phyloP scores from a whole-genome alignment of 2,888 invertebrate genomes.

The Dione juno region DNA sequence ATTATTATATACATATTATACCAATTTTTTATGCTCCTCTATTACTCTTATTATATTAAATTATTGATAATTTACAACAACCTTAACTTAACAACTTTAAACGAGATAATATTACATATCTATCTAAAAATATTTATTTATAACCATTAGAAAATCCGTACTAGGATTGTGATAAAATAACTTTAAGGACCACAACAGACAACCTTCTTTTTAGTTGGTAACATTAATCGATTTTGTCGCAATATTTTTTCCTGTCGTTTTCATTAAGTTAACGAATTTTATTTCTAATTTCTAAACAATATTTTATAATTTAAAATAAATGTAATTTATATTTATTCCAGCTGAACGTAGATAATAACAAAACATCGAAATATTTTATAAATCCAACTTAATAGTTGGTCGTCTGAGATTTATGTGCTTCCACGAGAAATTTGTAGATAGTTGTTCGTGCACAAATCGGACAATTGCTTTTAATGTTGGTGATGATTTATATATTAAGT shows the following conservation, averaged over 20 bases:
- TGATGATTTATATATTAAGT: conserved; percentile 25
- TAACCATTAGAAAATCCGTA: conserved; percentile 7
- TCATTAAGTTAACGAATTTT: too few relatives aligned
- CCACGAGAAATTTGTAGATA: conserved; percentile 57
- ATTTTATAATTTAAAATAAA: background rate
- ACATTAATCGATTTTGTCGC: background rate
- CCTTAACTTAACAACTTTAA: conserved; percentile 1
- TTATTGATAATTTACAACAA: too few relatives aligned
- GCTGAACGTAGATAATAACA: conserved; percentile 19
- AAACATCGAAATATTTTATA: conserved; percentile 36
- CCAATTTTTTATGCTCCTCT: too few relatives aligned
- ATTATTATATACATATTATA: too few relatives aligned
- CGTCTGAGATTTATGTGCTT: conserved; percentile 68
- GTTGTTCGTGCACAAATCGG: conserved; percentile 35
- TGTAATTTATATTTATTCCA: background rate
- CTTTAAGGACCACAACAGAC: conserved; percentile 47
- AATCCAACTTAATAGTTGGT: conserved; percentile 49
- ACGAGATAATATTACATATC: conserved; percentile 7
- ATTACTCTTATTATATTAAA: too few relatives aligned
- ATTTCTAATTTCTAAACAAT: too few relatives aligned
- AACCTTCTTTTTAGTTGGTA: conserved; percentile 45
- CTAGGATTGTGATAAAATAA: conserved; percentile 27
- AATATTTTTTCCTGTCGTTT: background rate
- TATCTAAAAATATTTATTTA: conserved; percentile 1
- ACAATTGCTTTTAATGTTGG: conserved; percentile 24